Conservation (phyloP, 2,113 vertebrate genomes). For the Corythoichthys intestinalis region DNA sequence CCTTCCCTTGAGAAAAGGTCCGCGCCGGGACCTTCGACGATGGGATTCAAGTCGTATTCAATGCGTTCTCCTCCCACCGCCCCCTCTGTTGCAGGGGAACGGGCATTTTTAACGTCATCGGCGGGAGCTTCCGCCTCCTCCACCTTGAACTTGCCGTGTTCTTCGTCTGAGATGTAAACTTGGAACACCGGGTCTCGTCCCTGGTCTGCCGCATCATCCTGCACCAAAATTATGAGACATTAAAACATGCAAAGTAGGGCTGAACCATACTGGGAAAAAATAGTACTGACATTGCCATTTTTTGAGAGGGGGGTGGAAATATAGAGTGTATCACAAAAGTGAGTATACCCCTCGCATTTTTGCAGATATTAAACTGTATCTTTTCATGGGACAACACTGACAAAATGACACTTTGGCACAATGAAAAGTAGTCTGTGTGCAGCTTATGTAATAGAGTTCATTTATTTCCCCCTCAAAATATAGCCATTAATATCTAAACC, state of each 20-base stretch:
- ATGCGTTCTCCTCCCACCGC: conserved; percentile 27
- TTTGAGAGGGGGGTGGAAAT: no score
- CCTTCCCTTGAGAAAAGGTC: conserved; percentile 31
- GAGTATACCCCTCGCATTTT: no score
- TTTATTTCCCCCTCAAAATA: no score
- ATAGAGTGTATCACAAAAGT: no score
- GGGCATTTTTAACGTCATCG: conserved; percentile 29
- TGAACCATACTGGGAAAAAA: no score
- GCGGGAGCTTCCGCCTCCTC: conserved; percentile 34
- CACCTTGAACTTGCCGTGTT: conserved; percentile 49
- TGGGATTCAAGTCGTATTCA: conserved; percentile 38
- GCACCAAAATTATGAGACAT: conserved; percentile 3
- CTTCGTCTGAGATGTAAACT: conserved; percentile 74
- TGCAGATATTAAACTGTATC: no score
- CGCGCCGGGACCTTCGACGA: conserved; percentile 26
- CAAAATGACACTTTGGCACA: no score
- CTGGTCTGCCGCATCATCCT: conserved; percentile 67
- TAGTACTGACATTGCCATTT: no score
- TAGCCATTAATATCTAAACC: no score
- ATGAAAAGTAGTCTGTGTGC: no score
- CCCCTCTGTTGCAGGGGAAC: conserved; percentile 41
- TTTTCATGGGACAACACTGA: no score
- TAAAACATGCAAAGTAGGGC: background rate
- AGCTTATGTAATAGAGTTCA: no score
- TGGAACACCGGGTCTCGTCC: conserved; percentile 67